Base-by-base conservation (phyloP, 2,888 invertebrate genomes). In the Eucera pruinosa region DNA sequence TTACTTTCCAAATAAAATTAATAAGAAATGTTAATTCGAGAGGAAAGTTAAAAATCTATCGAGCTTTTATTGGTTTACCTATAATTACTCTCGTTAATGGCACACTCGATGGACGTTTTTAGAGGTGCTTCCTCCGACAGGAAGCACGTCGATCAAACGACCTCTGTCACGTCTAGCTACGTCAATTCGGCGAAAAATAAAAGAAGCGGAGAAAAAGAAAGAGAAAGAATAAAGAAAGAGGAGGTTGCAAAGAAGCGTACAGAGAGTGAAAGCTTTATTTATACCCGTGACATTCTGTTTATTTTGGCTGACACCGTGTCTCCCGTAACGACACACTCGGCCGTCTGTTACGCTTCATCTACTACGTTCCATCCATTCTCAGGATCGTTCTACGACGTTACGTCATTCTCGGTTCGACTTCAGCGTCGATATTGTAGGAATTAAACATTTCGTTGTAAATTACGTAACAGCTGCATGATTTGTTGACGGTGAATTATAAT, bases 231-330 rank as follows among this genome's bases (percentile, higher is more conserved):
- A n/a, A n/a, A 23, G 20, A 39, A 33, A 41, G 64, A 64, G 36
- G 30, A 71, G 70, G 20, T 36, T 6, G 69, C 66, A 27, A 69
- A 36, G 70, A 52, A 60, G 36, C 20, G 30, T 30, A 55, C 57
- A 78, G 78, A 73, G 80, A 88, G 83, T 87, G 87, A 88, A 89
- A 87, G 89, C 87, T 90, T 89, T 90, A 90, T 91, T 90, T 91
- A 91, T 90, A 91, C 86, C 87, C 87, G 82, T 89, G 91, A 90
- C 90, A 90, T 90, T 90, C 89, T 90, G 90, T 91, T 90, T 90
- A 90, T 90, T 90, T 90, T 90, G 88, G 90, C 91, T 89, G 89
- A 88, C 89, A 86, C 79, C 81, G 81, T 65, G 64, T 60, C 68
- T 64, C 55, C 47, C 30, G 74, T 80, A 81, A 81, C 80, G 75